Conservation (phyloP, 2,797 vertebrate species). For the Myotis myotis region DNA sequence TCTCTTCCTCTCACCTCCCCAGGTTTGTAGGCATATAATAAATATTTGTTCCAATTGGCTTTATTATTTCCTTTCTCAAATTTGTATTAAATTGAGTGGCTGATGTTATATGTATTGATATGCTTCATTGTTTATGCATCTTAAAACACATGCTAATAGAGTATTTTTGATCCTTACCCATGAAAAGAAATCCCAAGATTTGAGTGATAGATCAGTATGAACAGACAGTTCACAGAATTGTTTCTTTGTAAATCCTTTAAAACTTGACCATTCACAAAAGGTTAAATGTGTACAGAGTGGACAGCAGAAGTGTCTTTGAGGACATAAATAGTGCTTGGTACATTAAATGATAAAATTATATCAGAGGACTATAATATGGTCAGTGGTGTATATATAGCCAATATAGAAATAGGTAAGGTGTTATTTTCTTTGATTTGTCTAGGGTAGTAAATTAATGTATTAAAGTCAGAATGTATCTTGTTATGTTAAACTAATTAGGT, state of each 20-base stretch:
- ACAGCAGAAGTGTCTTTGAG: background rate
- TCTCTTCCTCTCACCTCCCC: background rate
- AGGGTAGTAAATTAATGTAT: background rate
- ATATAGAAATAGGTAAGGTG: background rate
- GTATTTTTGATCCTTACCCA: background rate
- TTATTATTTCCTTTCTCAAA: conserved; percentile 22
- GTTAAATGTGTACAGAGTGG: background rate
- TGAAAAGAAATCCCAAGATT: conserved; percentile 1
- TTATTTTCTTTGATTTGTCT: background rate
- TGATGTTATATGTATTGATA: background rate
- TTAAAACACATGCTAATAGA: background rate
- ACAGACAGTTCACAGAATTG: background rate
- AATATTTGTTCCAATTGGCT: background rate
- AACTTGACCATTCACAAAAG: background rate
- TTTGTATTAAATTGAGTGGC: background rate
- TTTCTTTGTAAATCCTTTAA: conserved; percentile 22
- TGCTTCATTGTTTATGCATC: background rate
- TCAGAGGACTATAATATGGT: background rate
- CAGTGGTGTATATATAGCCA: background rate
- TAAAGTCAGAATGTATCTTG: background rate
- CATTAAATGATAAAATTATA: conserved; percentile 9
- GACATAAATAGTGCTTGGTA: background rate
- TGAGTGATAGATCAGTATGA: background rate
- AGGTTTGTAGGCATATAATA: background rate
- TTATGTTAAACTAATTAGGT: background rate